phyloP scores from a whole-genome alignment of 2,888 invertebrate genomes.

The Rutpela maculata region DNA sequence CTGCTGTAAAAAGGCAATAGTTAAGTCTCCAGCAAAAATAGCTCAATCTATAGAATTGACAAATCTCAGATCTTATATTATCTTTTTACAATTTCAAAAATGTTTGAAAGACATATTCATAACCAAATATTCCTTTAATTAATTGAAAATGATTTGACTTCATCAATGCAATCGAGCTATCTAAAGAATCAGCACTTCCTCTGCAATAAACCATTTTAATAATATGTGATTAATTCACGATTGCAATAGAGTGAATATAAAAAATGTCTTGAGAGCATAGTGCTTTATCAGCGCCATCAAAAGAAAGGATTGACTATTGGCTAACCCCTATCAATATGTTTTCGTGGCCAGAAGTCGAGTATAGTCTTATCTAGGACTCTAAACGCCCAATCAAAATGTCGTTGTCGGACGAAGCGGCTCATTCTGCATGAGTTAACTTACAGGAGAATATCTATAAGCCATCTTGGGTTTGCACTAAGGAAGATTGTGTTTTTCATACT shows the following conservation, averaged over 20 bases:
- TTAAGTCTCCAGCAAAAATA: no score
- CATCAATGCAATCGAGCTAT: no score
- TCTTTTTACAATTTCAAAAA: no score
- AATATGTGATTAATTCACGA: background rate
- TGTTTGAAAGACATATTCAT: no score
- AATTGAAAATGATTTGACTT: no score
- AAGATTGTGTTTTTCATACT: conserved; percentile 9
- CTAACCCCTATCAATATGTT: conserved; percentile 29
- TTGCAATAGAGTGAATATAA: background rate
- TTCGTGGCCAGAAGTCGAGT: conserved; percentile 53
- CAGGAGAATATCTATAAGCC: conserved; percentile 50
- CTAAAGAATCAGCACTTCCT: no score
- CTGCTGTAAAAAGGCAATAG: no score
- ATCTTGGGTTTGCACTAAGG: conserved; percentile 61
- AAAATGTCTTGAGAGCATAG: background rate
- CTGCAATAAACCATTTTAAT: background rate
- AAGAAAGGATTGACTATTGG: conserved; percentile 1
- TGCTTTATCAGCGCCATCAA: background rate
- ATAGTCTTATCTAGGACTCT: conserved; percentile 60
- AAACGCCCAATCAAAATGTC: conserved; percentile 65
- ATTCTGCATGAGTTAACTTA: conserved; percentile 65
- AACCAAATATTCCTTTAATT: no score
- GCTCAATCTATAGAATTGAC: no score
- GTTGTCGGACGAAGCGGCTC: conserved; percentile 59
- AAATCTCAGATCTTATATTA: no score